A percentile compares a stretch with the other conserved stretches of the same genome.
Evolutionary conservation across 2,888 invertebrate species (phyloP).

Genomic region (Odiellus spinosus): DNA sequence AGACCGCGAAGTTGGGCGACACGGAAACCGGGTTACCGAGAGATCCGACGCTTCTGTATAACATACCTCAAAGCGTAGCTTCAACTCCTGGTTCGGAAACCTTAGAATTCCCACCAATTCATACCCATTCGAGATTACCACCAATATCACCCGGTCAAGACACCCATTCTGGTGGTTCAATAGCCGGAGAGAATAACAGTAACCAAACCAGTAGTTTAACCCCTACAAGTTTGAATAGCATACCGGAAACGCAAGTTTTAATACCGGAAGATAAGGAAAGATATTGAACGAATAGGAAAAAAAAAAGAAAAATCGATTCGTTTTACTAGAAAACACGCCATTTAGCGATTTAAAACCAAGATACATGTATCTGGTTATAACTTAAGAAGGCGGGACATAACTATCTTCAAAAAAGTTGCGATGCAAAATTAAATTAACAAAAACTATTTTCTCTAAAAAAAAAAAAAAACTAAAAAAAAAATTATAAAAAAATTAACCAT

Average conservation of each 20-base stretch:
- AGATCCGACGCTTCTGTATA: conserved; percentile 4
- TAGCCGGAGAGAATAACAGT: background rate
- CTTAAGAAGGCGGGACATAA: too few species aligned
- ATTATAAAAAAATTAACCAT: too few species aligned
- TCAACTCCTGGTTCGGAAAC: conserved; percentile 15
- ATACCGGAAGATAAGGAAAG: conserved; percentile 10
- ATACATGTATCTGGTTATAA: background rate
- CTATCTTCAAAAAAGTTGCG: too few species aligned
- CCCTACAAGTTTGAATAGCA: conserved; percentile 15
- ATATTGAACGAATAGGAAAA: conserved; percentile 3
- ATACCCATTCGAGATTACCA: too few species aligned
- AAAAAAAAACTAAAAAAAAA: too few species aligned
- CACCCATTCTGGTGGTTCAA: background rate
- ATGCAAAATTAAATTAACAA: too few species aligned
- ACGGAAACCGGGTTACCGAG: background rate
- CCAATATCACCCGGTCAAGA: background rate
- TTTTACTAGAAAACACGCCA: background rate
- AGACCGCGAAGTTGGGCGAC: background rate
- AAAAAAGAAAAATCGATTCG: conserved; percentile 4
- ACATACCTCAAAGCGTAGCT: conserved; percentile 7
- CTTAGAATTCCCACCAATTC: conserved; percentile 3
- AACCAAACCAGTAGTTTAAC: conserved; percentile 12
- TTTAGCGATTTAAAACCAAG: background rate
- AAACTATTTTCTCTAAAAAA: too few species aligned
- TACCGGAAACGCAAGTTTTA: conserved; percentile 16